Evolutionary conservation across 2,113 vertebrate genomes (phyloP).

Genomic region (Elaphurus davidianus): DNA sequence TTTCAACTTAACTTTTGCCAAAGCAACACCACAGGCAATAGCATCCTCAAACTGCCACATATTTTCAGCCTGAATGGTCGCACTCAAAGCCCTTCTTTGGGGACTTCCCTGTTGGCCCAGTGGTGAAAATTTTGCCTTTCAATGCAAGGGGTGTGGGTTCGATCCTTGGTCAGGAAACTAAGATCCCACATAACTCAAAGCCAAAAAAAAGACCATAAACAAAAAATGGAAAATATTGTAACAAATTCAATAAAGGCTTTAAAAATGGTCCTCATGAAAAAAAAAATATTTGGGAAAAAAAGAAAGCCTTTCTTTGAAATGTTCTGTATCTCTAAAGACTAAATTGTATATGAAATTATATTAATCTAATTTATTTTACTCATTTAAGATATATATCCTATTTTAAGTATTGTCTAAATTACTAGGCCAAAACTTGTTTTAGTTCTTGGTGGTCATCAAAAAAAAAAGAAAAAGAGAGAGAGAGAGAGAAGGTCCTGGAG

Average conservation of each 20-base stretch:
- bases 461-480: fast-evolving
- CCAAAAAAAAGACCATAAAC: not conserved
- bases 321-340: not conserved
- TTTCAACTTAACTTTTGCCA: not conserved
- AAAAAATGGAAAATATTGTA: not conserved
- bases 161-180: not conserved
- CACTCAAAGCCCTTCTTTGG: not conserved
- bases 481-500: not conserved
- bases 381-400: not conserved
- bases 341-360: not conserved
- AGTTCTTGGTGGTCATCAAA: not conserved
- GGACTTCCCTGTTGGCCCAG: not conserved
- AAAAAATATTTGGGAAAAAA: not conserved
- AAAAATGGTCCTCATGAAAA: not conserved
- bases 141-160: not conserved
- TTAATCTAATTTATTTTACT: not conserved
- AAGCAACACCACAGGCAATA: not conserved
- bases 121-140: not conserved
- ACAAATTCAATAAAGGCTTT: not conserved
- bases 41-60: not conserved
- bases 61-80: not conserved
- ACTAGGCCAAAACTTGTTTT: not conserved
- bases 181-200: not conserved
- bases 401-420: not conserved
- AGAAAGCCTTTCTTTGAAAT: not conserved